phyloP scores from a whole-genome alignment of 2,113 vertebrate species.

The Electrona antarctica region DNA sequence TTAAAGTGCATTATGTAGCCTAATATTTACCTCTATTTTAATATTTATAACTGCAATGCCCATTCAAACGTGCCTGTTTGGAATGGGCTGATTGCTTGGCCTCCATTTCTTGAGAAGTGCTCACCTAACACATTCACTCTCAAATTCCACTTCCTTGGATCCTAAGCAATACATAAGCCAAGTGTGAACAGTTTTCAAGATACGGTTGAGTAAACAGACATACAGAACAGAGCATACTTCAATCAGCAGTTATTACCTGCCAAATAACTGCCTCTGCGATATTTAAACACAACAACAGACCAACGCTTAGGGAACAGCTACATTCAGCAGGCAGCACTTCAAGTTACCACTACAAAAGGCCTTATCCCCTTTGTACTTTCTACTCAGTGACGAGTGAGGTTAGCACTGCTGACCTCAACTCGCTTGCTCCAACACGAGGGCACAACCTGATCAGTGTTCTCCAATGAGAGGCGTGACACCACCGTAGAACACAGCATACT shows the following conservation, averaged over 20 bases:
- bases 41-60: no score
- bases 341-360: constrained; percentile 6
- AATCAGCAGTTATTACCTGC: neutral
- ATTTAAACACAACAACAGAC: constrained; percentile 4
- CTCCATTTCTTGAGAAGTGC: no score
- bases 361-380: neutral
- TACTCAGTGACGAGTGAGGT: constrained; percentile 7
- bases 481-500: constrained; percentile 2
- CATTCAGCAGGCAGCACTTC: constrained; percentile 16
- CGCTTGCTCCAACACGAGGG: constrained; percentile 21
- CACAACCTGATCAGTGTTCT: constrained; percentile 39
- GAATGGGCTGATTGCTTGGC: no score
- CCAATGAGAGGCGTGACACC: constrained; percentile 11
- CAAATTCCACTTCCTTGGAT: no score
- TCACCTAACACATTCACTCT: no score
- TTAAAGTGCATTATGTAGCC: no score
- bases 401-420: constrained; percentile 14
- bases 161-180: no score
- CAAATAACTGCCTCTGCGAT: neutral
- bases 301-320: neutral
- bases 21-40: no score
- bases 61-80: no score
- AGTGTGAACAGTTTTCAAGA: no score
- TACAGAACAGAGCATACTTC: neutral
- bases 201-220: neutral